Percentiles rank a stretch among this genome's conserved stretches.
Conservation (phyloP, 1,140 invertebrate species). For the Drosophila ohnishii region DNA sequence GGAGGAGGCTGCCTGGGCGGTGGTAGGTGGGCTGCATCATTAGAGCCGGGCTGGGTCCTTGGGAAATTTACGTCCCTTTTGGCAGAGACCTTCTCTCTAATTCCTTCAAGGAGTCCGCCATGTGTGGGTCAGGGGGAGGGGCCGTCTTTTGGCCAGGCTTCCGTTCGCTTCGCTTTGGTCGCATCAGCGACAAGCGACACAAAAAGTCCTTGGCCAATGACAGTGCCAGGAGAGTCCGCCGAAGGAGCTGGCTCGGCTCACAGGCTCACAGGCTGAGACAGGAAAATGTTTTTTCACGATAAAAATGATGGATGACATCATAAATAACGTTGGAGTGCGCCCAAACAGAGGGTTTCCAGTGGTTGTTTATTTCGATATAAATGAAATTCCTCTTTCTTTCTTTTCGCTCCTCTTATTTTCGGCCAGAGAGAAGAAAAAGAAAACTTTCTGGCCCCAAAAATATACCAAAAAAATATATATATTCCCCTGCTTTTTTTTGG, state of each 20-base stretch:
- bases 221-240: constrained; percentile 44
- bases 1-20: constrained; percentile 52
- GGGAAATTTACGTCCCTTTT: constrained; percentile 77
- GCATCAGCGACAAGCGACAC: constrained; percentile 76
- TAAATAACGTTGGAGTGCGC: constrained; percentile 83
- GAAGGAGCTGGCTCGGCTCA: constrained; percentile 40
- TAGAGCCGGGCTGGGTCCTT: constrained; percentile 61
- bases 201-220: constrained; percentile 81
- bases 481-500: constrained; percentile 37
- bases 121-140: constrained; percentile 36
- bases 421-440: constrained; percentile 55
- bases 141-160: constrained; percentile 6
- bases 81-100: constrained; percentile 76
- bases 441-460: constrained; percentile 63
- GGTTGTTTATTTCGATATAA: constrained; percentile 83
- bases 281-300: constrained; percentile 83
- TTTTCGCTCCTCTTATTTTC: constrained; percentile 60
- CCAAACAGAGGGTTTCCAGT: constrained; percentile 80
- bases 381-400: constrained; percentile 75
- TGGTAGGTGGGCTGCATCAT: constrained; percentile 67
- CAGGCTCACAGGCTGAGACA: constrained; percentile 74
- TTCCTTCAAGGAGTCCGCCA: constrained; percentile 74
- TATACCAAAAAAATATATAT: constrained; percentile 33
- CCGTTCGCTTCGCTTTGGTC: constrained; percentile 26
- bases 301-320: constrained; percentile 83